Evolutionary conservation across 2,113 vertebrate species (phyloP), one percentile per base, ranked within the genome.

Genomic region (Eonycteris spelaea): DNA sequence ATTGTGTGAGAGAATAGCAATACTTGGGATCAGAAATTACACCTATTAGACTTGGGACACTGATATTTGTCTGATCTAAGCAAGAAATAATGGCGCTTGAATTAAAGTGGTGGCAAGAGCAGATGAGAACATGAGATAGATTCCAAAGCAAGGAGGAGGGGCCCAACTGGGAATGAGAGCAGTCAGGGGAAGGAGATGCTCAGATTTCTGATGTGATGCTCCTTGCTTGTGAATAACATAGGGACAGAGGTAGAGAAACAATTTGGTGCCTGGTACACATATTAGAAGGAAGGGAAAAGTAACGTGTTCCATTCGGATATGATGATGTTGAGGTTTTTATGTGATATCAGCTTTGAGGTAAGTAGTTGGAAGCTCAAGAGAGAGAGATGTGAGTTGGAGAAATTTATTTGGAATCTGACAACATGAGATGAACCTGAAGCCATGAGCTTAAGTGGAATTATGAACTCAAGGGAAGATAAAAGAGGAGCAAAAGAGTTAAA

Each of bases 191-290:
- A 77, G 21, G 85, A 40, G 28, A 35, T 51, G 4, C 2, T n/a
- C 12, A 84, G 30, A 5, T 55, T 80, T 92, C 38, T 33, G 19
- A 53, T 4, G 7, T 43, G 15, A 7, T 6, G 0, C 40, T 40
- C 40, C 40, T 40, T 40, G 40, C 28, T n/a, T 48, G 13, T 65
- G 59, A 12, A 35, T 63, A 21, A 71, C 3, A 51, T 2, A 53
- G 38, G 35, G 10, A 30, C 0, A n/a, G 22, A 83, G 13, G 13
- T 21, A 14, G 13, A 45, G 16, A 43, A n/a, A 53, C 4, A 22
- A 26, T 40, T 77, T 45, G 30, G 5, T 15, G 0, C 6, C 33
- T 86, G 21, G 0, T 18, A 10, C 26, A 16, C 6, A 0, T 15
- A 21, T 6, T 28, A 1, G 57, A 84, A 93, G 24, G 53, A 45